Percentiles rank a stretch among this genome's conserved stretches.
Evolutionary conservation across 2,113 vertebrate genomes (phyloP).

Genomic region (Platanista minor): DNA sequence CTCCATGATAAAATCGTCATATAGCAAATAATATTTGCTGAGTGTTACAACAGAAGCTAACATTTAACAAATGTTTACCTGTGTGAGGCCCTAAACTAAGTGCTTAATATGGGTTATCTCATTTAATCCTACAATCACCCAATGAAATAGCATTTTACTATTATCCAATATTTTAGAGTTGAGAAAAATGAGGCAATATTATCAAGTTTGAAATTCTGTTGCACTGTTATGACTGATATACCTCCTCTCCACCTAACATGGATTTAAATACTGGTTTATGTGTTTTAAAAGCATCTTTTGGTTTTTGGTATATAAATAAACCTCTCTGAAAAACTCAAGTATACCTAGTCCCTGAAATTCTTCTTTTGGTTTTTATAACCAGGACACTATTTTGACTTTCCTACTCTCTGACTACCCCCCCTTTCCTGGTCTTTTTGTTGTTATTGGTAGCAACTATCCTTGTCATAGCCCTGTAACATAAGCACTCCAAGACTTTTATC

Average conservation of each 20-base stretch:
- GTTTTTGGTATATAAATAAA: neutral
- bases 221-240: neutral
- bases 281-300: constrained; percentile 7
- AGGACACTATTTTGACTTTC: neutral
- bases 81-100: neutral
- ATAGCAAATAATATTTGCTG: neutral
- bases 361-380: neutral
- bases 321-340: neutral
- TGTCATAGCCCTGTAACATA: neutral
- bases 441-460: neutral
- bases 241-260: neutral
- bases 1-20: neutral
- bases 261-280: neutral
- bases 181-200: neutral
- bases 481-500: neutral
- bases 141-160: neutral
- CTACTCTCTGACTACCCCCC: neutral
- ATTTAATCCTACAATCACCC: neutral
- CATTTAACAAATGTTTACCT: neutral
- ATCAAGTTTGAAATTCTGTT: neutral
- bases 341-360: neutral
- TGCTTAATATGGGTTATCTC: neutral
- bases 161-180: neutral
- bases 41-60: neutral
- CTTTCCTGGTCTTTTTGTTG: neutral